Evolutionary conservation across 2,113 vertebrate genomes (phyloP), one percentile per base, ranked within the genome.

Genomic region (Phylloscopus trochilus): DNA sequence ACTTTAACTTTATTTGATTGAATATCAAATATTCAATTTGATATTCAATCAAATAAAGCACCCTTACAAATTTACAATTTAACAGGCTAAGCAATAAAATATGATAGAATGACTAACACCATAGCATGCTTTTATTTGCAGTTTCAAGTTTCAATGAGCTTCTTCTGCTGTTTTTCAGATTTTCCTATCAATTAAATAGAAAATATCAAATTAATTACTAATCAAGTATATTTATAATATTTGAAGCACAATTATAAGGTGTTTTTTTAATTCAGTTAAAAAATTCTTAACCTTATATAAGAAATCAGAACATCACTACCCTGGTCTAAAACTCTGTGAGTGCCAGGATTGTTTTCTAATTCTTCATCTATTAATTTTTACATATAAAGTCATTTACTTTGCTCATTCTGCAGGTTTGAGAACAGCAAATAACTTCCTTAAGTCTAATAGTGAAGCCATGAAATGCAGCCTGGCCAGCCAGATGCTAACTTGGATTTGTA

Each of bases 1-100:
- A 81, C 52, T 95, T 97, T 90, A 80, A 93, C n/a, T 97, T 96
- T 97, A 92, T 96, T 93, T 96, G 69, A 92, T 79, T 92, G 78
- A 97, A 92, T n/a, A n/a, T n/a, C n/a, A n/a, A n/a, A n/a, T n/a
- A n/a, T n/a, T n/a, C n/a, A n/a, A n/a, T n/a, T n/a, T n/a, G n/a
- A n/a, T n/a, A n/a, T n/a, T n/a, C n/a, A n/a, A n/a, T n/a, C n/a
- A n/a, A n/a, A n/a, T n/a, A n/a, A n/a, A n/a, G n/a, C n/a, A n/a
- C 37, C 35, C 35, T 95, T 90, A 82, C 9, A 77, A 83, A 96
- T 97, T 96, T 95, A 94, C 35, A 94, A n/a, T 33, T 82, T 92
- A 89, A 88, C 56, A 79, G 47, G 26, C 23, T 21, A 22, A 90
- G 37, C 31, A 77, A 89, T 74, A 85, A 95, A 96, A 90, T 78